Evolutionary conservation across 2,113 vertebrate species (phyloP), one percentile per base, ranked within the genome.

Genomic region (Mirza zaza): DNA sequence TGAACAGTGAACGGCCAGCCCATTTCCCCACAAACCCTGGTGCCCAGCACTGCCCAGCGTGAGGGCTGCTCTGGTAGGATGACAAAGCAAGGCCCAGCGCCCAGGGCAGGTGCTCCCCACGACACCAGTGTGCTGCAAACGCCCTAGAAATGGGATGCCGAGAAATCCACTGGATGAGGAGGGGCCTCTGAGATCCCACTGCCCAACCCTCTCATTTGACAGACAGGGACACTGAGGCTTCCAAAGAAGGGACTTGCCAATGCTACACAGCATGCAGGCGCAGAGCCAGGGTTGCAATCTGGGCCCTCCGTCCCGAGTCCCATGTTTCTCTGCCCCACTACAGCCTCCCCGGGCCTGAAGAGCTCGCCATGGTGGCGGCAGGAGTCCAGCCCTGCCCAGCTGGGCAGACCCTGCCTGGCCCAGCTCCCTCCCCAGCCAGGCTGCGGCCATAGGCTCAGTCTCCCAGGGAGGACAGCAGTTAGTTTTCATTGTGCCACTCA

Each of bases 401-500:
- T 25, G 3, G n/a, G 57, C 21, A 23, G 57, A 11, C 20, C 14
- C 75, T n/a, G 39, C 88, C 65, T 76, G 55, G 80, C 21, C 65
- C 6, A 0, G 20, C 2, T 52, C n/a, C n/a, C 76, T 61, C 63
- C 36, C 48, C 32, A 39, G 91, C 70, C 91, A 80, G 91, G 52
- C 32, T 81, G 55, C 12, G 91, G 91, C 88, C 73, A 50, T 4
- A 50, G 25, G 29, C 29, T 29, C 73, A 1, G 21, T 82, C 91
- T 95, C 94, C 55, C 32, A 45, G 77, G 96, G 89, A 97, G 14
- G 73, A 39, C 0, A 36, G 61, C 55, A 97, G 82, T 97, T 97
- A 85, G 93, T 93, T 98, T 96, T 93, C 97, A 88, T 61, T 95
- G 79, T 80, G 94, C 50, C 20, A 90, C 84, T 97, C 93, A 73